Percentiles rank a stretch among this genome's conserved stretches.
Evolutionary conservation across 2,113 vertebrate species (phyloP).

Genomic region (Pelodiscus sinensis): DNA sequence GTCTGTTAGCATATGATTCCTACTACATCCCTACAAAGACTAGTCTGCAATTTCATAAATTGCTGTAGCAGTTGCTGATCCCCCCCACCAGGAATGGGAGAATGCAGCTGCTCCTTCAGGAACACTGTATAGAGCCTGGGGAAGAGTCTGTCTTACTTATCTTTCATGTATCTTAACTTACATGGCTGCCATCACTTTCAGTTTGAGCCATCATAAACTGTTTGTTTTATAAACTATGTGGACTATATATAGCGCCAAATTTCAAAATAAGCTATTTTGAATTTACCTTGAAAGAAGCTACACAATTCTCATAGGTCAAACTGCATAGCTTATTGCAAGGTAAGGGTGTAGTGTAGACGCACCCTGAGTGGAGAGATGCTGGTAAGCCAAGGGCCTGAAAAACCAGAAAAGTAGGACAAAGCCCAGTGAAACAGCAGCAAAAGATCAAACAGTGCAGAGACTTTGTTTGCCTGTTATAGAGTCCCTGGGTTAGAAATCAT

Average conservation of each 20-base stretch:
- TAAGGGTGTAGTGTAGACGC: background rate
- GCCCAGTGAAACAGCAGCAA: background rate
- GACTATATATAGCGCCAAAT: background rate
- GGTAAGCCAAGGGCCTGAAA: background rate
- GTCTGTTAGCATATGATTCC: background rate
- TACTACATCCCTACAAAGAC: background rate
- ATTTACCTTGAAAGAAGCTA: too few species aligned
- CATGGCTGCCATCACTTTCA: background rate
- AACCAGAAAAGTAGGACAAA: background rate
- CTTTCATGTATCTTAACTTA: background rate
- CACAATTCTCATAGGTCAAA: too few species aligned
- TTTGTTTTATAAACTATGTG: background rate
- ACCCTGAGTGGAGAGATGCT: background rate
- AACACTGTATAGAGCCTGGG: background rate
- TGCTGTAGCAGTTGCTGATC: background rate
- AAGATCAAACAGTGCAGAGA: background rate
- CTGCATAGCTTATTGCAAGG: too few species aligned
- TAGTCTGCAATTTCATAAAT: background rate
- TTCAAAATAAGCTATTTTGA: too few species aligned
- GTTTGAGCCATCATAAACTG: background rate
- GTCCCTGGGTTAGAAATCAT: background rate
- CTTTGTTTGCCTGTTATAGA: background rate
- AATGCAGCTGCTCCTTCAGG: background rate
- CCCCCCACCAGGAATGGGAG: background rate
- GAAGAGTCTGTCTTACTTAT: background rate